These are phyloP conservation scores for Erinaceus europaeus DNA, from an alignment of 2,113 vertebrate species.

Conservation along the genomic window DNA sequence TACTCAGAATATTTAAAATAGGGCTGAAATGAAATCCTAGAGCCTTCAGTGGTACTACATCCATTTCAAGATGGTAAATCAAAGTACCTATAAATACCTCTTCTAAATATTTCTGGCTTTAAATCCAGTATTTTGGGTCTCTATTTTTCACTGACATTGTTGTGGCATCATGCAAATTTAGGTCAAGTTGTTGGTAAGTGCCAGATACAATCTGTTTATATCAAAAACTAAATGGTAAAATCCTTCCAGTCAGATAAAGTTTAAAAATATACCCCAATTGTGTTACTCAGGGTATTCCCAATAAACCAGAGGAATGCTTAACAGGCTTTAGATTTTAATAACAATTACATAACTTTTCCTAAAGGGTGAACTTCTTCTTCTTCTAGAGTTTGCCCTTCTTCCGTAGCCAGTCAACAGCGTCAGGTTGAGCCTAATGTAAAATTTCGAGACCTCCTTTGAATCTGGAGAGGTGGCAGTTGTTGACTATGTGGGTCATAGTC, in stretches of 20 bases:
- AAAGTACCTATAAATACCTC: conserved; percentile 45
- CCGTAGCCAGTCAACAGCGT: too few relatives aligned
- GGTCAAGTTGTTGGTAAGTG: conserved; percentile 62
- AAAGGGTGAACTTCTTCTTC: too few relatives aligned
- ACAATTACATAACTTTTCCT: background rate
- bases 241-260: conserved; percentile 33
- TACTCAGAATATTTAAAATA: conserved; percentile 60
- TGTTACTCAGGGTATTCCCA: background rate
- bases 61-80: conserved; percentile 52
- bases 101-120: conserved; percentile 25
- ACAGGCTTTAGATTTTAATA: background rate
- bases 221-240: conserved; percentile 22
- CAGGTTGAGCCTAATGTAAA: too few relatives aligned
- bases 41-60: background rate
- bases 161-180: conserved; percentile 48
- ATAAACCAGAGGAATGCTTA: conserved; percentile 14
- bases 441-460: too few relatives aligned
- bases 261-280: background rate
- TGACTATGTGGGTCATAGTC: too few relatives aligned
- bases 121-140: background rate
- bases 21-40: conserved; percentile 57
- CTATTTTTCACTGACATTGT: conserved; percentile 7
- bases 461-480: too few relatives aligned
- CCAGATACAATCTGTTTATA: conserved; percentile 61
- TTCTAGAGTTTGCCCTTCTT: too few relatives aligned